Evolutionary conservation across 2,797 vertebrate genomes (phyloP).

Genomic region (Phaenicophaeus curvirostris): DNA sequence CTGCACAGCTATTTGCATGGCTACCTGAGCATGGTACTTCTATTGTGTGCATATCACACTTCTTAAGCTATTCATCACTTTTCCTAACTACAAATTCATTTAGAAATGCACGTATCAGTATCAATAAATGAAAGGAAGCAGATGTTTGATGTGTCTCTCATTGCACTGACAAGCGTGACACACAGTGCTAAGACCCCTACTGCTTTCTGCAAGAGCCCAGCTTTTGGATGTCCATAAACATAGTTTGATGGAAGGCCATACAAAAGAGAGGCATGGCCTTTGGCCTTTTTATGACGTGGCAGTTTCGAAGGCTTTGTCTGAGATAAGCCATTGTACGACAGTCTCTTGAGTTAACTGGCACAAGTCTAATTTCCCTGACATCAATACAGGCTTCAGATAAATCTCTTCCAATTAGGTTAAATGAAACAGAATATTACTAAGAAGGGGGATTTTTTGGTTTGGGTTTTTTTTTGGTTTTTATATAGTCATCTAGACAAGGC

Average conservation of each 20-base stretch:
- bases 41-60: slow-evolving; percentile 12
- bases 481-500: neutral
- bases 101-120: slow-evolving; percentile 69
- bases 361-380: slow-evolving; percentile 31
- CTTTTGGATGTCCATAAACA: slow-evolving; percentile 52
- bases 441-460: neutral
- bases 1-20: slow-evolving; percentile 4
- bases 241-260: slow-evolving; percentile 43
- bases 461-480: neutral
- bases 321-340: neutral
- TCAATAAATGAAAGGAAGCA: slow-evolving; percentile 75
- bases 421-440: neutral
- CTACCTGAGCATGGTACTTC: neutral
- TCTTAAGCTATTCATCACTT: slow-evolving; percentile 44
- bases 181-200: slow-evolving; percentile 37
- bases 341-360: slow-evolving; percentile 20
- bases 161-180: slow-evolving; percentile 64
- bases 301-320: slow-evolving; percentile 41
- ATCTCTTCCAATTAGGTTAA: neutral
- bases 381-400: neutral
- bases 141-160: slow-evolving; percentile 67
- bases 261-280: slow-evolving; percentile 40
- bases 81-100: slow-evolving; percentile 44
- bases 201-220: slow-evolving; percentile 50
- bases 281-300: slow-evolving; percentile 25